Conservation (phyloP, 2,113 vertebrate species). For the Pica pica region DNA sequence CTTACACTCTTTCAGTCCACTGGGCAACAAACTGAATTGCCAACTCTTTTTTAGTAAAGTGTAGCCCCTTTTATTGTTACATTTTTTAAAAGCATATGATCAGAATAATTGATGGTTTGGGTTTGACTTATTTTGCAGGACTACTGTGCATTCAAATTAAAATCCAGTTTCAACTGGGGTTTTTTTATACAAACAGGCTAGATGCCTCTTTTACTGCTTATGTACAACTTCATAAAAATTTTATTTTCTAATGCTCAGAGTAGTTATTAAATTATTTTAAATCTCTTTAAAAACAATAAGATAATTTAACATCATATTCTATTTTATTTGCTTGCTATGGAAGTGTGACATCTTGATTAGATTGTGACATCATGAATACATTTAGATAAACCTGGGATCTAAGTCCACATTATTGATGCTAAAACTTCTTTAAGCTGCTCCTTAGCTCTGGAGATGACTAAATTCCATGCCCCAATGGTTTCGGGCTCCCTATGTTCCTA, state of each 20-base stretch:
- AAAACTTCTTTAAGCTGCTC: neutral
- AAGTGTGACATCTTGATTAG: neutral
- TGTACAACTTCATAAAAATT: neutral
- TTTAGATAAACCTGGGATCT: neutral
- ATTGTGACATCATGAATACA: accelerated
- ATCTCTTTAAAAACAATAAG: neutral
- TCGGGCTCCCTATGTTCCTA: neutral
- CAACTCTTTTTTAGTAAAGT: neutral
- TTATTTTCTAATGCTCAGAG: neutral
- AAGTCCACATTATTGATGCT: neutral
- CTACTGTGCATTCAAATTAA: neutral
- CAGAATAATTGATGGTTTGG: neutral
- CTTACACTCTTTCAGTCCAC: neutral
- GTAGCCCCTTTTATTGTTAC: neutral
- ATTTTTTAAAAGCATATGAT: neutral
- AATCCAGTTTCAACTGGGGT: neutral
- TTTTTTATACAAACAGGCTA: neutral
- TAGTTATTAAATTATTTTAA: neutral
- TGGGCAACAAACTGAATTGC: neutral
- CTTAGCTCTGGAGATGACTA: neutral
- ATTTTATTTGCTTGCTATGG: neutral
- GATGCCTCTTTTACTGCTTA: neutral
- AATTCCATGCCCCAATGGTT: neutral
- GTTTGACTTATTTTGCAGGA: neutral
- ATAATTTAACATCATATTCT: neutral